Conservation (phyloP, 2,797 vertebrate genomes). For the Megaceryle alcyon region DNA sequence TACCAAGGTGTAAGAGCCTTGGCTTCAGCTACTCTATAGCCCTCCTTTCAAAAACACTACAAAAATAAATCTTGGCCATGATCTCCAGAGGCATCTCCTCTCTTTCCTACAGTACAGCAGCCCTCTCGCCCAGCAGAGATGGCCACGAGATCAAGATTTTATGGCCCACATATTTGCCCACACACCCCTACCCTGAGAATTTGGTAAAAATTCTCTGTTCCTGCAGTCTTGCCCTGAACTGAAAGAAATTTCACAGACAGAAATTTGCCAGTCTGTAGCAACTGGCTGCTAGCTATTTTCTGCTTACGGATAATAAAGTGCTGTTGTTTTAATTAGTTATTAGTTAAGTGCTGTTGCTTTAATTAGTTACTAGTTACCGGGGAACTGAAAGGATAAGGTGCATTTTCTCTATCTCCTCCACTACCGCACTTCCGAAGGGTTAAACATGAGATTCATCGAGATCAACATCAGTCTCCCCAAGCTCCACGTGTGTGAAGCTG, state of each 20-base stretch:
- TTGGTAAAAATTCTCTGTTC: constrained; percentile 36
- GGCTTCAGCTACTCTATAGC: neutral
- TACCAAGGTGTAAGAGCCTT: constrained; percentile 26
- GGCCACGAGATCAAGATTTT: constrained; percentile 31
- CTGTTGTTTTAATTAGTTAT: constrained; percentile 38
- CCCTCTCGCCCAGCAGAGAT: neutral
- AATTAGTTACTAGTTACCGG: neutral
- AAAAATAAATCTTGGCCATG: constrained; percentile 77
- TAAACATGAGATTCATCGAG: constrained; percentile 91
- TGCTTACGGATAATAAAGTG: constrained; percentile 69
- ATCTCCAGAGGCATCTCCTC: constrained; percentile 14
- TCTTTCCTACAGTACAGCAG: neutral
- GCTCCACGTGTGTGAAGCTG: constrained; percentile 64
- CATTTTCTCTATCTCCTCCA: neutral
- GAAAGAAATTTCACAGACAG: constrained; percentile 30
- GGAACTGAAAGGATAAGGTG: neutral
- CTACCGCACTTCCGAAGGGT: neutral
- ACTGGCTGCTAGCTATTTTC: constrained; percentile 7
- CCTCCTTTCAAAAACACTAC: constrained; percentile 54
- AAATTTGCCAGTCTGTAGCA: constrained; percentile 1
- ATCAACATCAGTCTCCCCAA: constrained; percentile 76
- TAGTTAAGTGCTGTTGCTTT: constrained; percentile 71
- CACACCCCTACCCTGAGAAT: constrained; percentile 16
- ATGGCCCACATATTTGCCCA: neutral
- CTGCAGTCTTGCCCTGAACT: constrained; percentile 33